Conservation (phyloP, 2,888 invertebrate species). For the Galerucella pusilla region DNA sequence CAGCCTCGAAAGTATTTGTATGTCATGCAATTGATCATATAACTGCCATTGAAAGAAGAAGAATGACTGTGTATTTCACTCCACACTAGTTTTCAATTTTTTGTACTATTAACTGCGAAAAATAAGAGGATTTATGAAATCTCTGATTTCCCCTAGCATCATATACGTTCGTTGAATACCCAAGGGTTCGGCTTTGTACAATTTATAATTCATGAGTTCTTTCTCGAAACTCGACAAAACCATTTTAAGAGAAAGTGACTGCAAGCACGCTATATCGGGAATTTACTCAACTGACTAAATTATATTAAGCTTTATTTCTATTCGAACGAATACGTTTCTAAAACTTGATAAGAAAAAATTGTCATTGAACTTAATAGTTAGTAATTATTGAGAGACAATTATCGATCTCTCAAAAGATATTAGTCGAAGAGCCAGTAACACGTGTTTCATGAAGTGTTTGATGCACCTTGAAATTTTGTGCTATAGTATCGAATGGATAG, state of each 20-base stretch:
- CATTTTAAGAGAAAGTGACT: conserved; percentile 17
- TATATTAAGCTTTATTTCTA: not conserved
- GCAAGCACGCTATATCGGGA: not conserved
- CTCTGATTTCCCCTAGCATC: conserved; percentile 52
- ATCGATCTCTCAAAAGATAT: no score
- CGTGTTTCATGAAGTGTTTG: no score
- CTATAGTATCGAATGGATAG: no score
- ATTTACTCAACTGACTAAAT: conserved; percentile 2
- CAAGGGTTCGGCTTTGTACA: conserved; percentile 50
- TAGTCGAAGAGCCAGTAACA: no score
- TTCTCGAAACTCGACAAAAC: conserved; percentile 30
- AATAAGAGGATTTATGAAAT: conserved; percentile 56
- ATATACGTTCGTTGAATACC: conserved; percentile 54
- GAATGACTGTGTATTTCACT: not conserved
- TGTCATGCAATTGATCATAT: no score
- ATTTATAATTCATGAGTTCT: conserved; percentile 55
- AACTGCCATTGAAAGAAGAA: no score
- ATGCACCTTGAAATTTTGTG: no score
- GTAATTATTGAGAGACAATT: no score
- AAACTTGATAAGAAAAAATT: no score
- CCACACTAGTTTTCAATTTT: conserved; percentile 48
- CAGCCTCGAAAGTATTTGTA: no score
- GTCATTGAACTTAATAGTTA: no score
- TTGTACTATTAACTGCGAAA: conserved; percentile 54
- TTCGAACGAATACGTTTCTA: not conserved